These are phyloP conservation scores for Notarius lentiginosus DNA, from an alignment of 2,113 vertebrate genomes.

Conservation along the genomic window DNA sequence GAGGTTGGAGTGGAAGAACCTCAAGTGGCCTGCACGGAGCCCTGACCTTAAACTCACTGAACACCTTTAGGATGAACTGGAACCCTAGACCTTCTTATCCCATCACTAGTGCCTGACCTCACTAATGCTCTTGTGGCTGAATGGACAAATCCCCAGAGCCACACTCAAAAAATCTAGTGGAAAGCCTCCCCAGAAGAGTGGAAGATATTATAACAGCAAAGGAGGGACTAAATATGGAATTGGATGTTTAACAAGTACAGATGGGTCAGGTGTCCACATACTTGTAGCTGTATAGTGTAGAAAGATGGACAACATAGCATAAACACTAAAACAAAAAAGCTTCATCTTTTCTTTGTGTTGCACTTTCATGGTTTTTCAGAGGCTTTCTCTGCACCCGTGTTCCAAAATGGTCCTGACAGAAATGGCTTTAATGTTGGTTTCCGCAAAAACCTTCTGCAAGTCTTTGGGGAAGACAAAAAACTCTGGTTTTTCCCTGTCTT, in stretches of 20 bases:
- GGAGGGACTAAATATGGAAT: neutral
- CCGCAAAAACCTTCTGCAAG: conserved; percentile 86
- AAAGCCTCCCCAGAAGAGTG: neutral
- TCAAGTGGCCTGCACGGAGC: too few relatives aligned
- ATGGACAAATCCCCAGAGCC: neutral
- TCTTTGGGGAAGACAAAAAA: conserved; percentile 89
- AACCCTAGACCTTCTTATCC: neutral
- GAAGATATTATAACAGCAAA: neutral
- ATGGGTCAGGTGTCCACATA: neutral
- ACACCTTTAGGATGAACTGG: neutral
- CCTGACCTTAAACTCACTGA: neutral
- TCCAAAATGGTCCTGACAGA: conserved; percentile 87
- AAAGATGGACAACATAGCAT: too few relatives aligned
- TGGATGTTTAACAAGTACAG: neutral
- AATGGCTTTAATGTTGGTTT: conserved; percentile 91
- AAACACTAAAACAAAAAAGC: neutral
- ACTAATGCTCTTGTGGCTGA: neutral
- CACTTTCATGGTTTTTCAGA: conserved; percentile 69
- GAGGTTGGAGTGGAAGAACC: too few relatives aligned
- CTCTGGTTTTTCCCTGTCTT: conserved; percentile 90
- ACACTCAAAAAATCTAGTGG: neutral
- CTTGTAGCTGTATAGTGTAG: neutral
- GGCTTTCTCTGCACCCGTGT: conserved; percentile 92
- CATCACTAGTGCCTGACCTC: neutral
- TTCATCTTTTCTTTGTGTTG: neutral